Base-by-base conservation (phyloP, 1,140 invertebrate genomes). In the Diuraphis noxia region DNA sequence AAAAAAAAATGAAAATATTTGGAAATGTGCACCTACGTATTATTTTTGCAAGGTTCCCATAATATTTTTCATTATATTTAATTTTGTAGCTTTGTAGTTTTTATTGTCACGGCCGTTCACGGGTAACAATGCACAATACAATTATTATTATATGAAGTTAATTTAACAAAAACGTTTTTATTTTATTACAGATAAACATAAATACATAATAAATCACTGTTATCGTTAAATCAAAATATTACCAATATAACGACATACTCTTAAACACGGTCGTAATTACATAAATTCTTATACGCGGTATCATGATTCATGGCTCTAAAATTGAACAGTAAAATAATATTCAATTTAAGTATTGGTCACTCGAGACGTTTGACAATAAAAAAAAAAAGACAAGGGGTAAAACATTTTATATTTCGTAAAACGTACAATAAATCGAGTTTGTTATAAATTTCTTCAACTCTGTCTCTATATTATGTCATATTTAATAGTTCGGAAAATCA, bases 291-390 rank as follows among this genome's bases (percentile, higher is more conserved):
- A 63, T 63, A 63, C 30, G 56, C 30, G 30, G 30, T n/a, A 63
- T 63, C 30, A 63, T 63, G 56, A 13, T 63, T 63, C 56, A 63
- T 63, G 56, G 30, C 56, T 63, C 56, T 63, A n/a, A 63, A 63
- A 63, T 63, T 63, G 56, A 63, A n/a, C 56, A 63, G n/a, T n/a
- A 63, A 63, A 63, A 63, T n/a, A 63, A 63, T n/a, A 63, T 63
- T 63, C 56, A 63, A 63, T 63, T 63, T 63, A 10, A 63, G 56
- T 4, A 19, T 63, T 63, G 10, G 56, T 63, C 56, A 63, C 56
- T 63, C 30, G 56, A 63, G 56, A 63, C 56, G 56, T 63, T n/a
- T 1, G n/a, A 63, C 10, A n/a, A 63, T 63, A 63, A 52, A 52
- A 63, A 56, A 63, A 56, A 56, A 56, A 56, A 63, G 9, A 63